Conservation (phyloP, 2,888 invertebrate genomes). For the Orthosia gracilis region DNA sequence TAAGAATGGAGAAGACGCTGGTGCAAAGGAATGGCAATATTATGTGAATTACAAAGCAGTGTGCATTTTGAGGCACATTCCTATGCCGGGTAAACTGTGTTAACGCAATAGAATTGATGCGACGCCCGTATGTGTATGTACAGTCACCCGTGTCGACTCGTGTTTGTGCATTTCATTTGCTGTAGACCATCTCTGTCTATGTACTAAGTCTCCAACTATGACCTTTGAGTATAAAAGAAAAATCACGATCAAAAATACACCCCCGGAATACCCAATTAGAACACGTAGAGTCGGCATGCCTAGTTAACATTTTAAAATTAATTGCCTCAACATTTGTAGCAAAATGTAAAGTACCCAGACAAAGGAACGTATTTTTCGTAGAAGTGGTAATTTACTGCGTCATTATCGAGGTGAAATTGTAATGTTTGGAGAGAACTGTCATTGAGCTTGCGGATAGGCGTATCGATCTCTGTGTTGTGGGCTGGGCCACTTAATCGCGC, state of each 20-base stretch:
- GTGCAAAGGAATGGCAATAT: constrained; percentile 31
- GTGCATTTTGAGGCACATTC: constrained; percentile 50
- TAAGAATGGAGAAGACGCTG: constrained; percentile 1
- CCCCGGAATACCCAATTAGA: constrained; percentile 16
- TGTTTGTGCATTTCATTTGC: constrained; percentile 39
- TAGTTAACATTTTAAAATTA: constrained; percentile 21
- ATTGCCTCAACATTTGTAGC: constrained; percentile 16
- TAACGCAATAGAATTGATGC: constrained; percentile 57
- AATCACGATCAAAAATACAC: constrained; percentile 9
- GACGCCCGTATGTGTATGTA: constrained; percentile 19
- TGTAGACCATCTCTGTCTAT: constrained; percentile 8
- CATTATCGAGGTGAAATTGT: constrained; percentile 22
- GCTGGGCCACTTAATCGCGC: constrained; percentile 57
- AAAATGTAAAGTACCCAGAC: neutral
- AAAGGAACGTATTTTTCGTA: constrained; percentile 8
- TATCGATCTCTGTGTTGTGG: constrained; percentile 48
- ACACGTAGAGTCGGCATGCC: neutral
- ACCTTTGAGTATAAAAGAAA: constrained; percentile 4
- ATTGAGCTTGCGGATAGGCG: constrained; percentile 28
- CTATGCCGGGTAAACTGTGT: constrained; percentile 38
- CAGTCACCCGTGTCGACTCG: constrained; percentile 13
- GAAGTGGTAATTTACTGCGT: neutral
- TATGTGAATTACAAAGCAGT: constrained; percentile 43
- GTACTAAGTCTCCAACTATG: constrained; percentile 1
- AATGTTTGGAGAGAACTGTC: constrained; percentile 32